Conservation (phyloP, 2,113 vertebrate species). For the Pungitius pungitius region DNA sequence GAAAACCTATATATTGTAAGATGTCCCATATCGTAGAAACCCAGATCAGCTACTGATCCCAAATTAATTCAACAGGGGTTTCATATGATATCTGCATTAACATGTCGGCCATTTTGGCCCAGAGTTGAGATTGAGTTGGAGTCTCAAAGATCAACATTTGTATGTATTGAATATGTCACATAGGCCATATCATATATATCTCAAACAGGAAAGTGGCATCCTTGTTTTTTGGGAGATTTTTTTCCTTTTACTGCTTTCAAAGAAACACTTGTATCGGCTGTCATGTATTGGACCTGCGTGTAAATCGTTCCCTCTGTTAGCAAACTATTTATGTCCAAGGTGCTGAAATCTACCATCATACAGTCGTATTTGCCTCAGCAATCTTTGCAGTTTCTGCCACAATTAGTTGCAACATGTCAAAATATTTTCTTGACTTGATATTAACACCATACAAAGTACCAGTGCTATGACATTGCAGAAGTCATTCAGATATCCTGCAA, state of each 20-base stretch:
- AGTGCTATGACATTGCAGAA: background rate
- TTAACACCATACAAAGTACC: background rate
- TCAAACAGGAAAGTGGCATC: background rate
- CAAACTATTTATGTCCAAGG: conserved; percentile 20
- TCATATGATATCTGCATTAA: conserved; percentile 9
- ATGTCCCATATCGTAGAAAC: background rate
- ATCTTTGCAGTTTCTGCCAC: conserved; percentile 13
- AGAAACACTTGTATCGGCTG: background rate
- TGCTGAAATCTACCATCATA: conserved; percentile 22
- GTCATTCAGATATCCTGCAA: conserved; percentile 2
- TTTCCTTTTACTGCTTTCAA: background rate
- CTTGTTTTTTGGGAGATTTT: background rate
- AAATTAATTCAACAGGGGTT: background rate
- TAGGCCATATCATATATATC: background rate
- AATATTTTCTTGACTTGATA: background rate
- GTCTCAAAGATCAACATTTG: background rate
- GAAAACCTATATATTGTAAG: background rate
- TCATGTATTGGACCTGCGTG: background rate
- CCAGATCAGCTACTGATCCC: background rate
- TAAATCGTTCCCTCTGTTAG: background rate
- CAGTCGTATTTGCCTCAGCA: background rate
- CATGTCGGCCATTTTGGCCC: conserved; percentile 7
- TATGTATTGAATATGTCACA: background rate
- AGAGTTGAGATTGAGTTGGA: background rate
- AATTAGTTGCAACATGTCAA: conserved; percentile 5